Evolutionary conservation across 2,888 invertebrate species (phyloP).

Genomic region (Megastigmus dorsalis): DNA sequence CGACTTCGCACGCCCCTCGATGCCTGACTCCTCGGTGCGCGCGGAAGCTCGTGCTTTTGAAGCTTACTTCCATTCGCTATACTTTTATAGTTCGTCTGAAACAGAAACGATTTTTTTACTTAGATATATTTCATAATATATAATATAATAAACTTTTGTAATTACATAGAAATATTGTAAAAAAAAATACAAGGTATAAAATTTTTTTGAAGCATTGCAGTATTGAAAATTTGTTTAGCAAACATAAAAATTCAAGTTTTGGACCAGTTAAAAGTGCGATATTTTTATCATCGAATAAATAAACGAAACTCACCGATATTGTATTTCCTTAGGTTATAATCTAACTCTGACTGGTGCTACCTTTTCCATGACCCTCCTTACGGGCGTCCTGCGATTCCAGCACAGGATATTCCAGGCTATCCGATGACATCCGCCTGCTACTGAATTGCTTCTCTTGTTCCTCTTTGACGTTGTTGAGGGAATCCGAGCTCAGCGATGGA

Average conservation of each 20-base stretch:
- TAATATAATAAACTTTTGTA: no score
- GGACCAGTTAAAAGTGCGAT: neutral
- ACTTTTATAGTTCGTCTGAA: conserved; percentile 55
- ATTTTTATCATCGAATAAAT: neutral
- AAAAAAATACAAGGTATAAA: no score
- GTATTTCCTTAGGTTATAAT: conserved; percentile 49
- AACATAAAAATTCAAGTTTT: no score
- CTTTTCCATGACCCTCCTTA: conserved; percentile 58
- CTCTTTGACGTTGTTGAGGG: conserved; percentile 69
- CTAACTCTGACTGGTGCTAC: conserved; percentile 62
- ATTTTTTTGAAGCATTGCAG: neutral
- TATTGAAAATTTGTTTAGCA: neutral
- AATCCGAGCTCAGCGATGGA: conserved; percentile 72
- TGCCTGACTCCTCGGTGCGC: neutral
- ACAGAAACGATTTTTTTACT: conserved; percentile 33
- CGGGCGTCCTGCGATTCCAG: conserved; percentile 62
- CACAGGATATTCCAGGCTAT: conserved; percentile 69
- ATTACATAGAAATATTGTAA: no score
- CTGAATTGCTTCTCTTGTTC: conserved; percentile 60
- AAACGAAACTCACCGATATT: conserved; percentile 47
- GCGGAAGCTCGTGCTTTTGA: conserved; percentile 29
- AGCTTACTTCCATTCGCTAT: conserved; percentile 33
- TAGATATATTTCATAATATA: neutral
- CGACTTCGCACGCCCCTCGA: neutral
- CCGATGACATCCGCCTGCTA: conserved; percentile 70